phyloP scores from a whole-genome alignment of 2,888 invertebrate genomes.

The Stenodema calcarata region DNA sequence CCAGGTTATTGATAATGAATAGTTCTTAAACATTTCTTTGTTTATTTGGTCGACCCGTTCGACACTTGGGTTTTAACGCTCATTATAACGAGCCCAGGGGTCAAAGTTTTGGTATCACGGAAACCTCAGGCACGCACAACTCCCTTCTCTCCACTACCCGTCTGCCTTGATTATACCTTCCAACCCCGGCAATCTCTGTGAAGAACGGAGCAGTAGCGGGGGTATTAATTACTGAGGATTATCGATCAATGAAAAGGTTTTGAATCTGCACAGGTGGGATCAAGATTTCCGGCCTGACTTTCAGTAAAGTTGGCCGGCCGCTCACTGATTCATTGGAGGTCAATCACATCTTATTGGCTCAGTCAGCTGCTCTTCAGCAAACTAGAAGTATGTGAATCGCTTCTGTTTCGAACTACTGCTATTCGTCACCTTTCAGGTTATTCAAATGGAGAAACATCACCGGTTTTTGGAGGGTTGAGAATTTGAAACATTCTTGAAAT shows the following conservation, averaged over 20 bases:
- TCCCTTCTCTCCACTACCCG: not conserved
- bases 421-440: too few species aligned
- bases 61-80: conserved; percentile 11
- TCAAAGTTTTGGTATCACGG: conserved; percentile 30
- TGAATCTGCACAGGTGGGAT: not conserved
- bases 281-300: too few species aligned
- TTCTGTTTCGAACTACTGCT: too few species aligned
- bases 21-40: conserved; percentile 27
- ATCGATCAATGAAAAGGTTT: not conserved
- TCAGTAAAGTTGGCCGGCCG: too few species aligned
- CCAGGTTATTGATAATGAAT: conserved; percentile 29
- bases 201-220: too few species aligned
- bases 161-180: conserved; percentile 16
- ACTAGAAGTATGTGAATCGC: too few species aligned
- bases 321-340: too few species aligned
- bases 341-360: too few species aligned
- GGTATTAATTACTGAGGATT: conserved; percentile 12
- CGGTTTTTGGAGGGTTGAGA: too few species aligned
- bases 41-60: conserved; percentile 14
- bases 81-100: conserved; percentile 31
- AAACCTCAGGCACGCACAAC: conserved; percentile 1
- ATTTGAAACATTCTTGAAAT: too few species aligned
- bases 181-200: not conserved
- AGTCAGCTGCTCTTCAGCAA: too few species aligned
- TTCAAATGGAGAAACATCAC: too few species aligned